Evolutionary conservation across 2,113 vertebrate genomes (phyloP).

Genomic region (Castor canadensis): DNA sequence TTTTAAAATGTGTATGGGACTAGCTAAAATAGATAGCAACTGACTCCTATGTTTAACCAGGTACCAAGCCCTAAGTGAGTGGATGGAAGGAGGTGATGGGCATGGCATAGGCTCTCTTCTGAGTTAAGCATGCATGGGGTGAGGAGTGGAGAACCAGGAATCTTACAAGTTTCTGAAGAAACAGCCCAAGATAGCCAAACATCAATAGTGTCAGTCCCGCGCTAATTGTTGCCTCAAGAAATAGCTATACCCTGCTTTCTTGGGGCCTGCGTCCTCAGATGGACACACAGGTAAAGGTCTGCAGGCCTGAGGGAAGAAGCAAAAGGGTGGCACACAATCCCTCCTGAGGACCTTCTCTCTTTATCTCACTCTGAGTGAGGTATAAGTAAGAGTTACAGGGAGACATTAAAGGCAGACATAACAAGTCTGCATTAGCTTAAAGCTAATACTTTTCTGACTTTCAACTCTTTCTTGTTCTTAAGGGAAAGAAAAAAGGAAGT

Average conservation of each 20-base stretch:
- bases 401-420: background rate
- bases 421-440: background rate
- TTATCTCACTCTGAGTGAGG: background rate
- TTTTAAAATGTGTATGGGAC: background rate
- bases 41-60: background rate
- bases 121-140: too few relatives aligned
- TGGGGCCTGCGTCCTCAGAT: background rate
- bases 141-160: background rate
- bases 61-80: background rate
- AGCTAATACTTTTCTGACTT: background rate
- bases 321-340: fast-evolving
- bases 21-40: background rate
- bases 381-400: background rate
- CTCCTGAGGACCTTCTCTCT: background rate
- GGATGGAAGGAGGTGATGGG: background rate
- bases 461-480: background rate
- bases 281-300: background rate
- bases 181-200: background rate
- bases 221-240: background rate
- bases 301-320: background rate
- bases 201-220: background rate
- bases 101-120: background rate
- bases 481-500: background rate
- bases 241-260: background rate
- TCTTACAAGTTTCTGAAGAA: background rate